Base-by-base conservation (phyloP, 2,113 vertebrate species). In the Montifringilla adamsi region DNA sequence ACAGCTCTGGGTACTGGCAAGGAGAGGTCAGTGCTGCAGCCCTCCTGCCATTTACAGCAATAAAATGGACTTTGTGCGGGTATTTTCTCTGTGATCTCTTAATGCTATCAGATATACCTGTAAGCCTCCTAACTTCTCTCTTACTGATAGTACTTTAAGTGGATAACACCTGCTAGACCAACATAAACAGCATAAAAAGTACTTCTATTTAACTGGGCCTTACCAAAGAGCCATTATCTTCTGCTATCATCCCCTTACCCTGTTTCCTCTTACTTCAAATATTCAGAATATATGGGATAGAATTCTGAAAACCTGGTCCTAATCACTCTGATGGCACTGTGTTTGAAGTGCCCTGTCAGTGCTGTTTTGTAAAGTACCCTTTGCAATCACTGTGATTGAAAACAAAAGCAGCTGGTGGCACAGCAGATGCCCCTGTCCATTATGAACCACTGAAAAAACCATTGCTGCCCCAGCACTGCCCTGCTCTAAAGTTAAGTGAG, bases 331-430 rank as follows among this genome's bases (percentile, higher is more conserved):
- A 69, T 80, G 89, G 24, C 62, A 39, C 68, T 35, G 86, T 3
- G 20, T 84, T 47, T 93, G 72, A 94, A 97, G 84, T 82, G 89
- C 77, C 58, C 66, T 68, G 59, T 74, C 78, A 79, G 89, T 60
- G 60, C 87, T 37, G 59, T 89, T 96, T 84, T 67, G 33, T 62
- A 52, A 96, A 84, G 85, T 6, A 59, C 68, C 67, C 58, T 67
- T 46, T 74, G 80, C 93, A 96, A 95, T 96, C 92, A 84, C 89
- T 0, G 1, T 76, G 89, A 94, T 87, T 96, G 93, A 16, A 96
- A 92, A 86, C 30, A 72, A 95, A 95, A 89, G 75, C 74, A 49
- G 87, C 62, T 39, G 88, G 86, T 56, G 63, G 92, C 59, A 35
- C 77, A 66, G 90, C 46, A 87, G 64, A 90, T 58, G 52, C 70